Percentiles rank a stretch among this genome's conserved stretches.
phyloP scores from a whole-genome alignment of 1,140 invertebrate genomes.

The Halictus rubicundus region DNA sequence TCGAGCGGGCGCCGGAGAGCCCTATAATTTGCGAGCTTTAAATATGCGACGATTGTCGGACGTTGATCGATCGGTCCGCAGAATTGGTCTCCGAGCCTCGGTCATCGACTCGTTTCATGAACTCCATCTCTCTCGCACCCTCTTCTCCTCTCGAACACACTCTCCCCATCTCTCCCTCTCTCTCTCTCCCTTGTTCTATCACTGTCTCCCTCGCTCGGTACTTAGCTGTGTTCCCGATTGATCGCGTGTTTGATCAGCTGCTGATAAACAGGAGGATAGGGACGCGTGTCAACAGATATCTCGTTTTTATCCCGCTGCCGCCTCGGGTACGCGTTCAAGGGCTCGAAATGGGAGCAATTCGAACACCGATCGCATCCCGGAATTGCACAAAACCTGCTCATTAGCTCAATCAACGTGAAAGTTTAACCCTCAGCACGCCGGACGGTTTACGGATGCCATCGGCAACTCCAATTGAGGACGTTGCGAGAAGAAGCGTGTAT shows the following conservation, averaged over 20 bases:
- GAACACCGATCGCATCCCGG: not conserved
- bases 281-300: conserved; percentile 3
- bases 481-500: too few species aligned
- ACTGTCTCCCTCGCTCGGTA: not conserved
- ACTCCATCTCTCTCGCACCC: too few species aligned
- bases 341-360: not conserved
- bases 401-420: too few species aligned
- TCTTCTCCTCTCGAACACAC: too few species aligned
- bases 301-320: not conserved
- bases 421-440: too few species aligned
- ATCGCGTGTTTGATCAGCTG: conserved; percentile 40
- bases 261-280: conserved; percentile 18
- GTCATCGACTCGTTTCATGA: conserved; percentile 42
- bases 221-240: conserved; percentile 24
- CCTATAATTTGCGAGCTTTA: conserved; percentile 17
- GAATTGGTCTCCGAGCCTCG: conserved; percentile 26
- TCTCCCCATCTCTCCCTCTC: not conserved
- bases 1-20: not conserved
- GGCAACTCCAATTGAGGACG: too few species aligned
- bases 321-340: too few species aligned
- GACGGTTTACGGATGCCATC: too few species aligned
- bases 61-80: conserved; percentile 35
- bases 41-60: conserved; percentile 44
- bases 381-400: too few species aligned
- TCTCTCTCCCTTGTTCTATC: too few species aligned